Base-by-base conservation (phyloP, 2,113 vertebrate genomes). In the Phyllostomus discolor region DNA sequence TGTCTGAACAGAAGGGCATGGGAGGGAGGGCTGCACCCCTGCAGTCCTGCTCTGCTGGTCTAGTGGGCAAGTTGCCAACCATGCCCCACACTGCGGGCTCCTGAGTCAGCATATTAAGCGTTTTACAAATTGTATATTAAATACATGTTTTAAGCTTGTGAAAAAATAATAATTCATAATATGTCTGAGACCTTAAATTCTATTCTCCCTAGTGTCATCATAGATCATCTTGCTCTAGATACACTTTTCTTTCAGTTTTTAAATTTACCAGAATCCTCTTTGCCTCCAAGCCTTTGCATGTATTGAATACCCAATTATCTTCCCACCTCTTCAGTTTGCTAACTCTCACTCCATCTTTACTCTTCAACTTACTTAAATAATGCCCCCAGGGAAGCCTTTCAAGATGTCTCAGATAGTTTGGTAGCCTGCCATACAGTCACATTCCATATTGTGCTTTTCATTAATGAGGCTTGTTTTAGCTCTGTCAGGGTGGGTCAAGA, bases 121-220 rank as follows among this genome's bases (percentile, higher is more conserved):
- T 98, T 99, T 99, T 99, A 98, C 98, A 98, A 98, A 98, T 98
- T 97, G 98, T 98, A 99, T 98, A 98, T 98, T 98, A 98, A 99
- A 99, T 98, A 98, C 98, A 98, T 98, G 98, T 98, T 98, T 98
- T 98, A 98, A 98, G 98, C 98, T 99, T 98, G 98, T 98, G 95
- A 97, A 22, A 54, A 59, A 59, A 59, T 24, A 59, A 59, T 59
- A 59, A 59, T 59, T 24, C 22, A 59, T n/a, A 33, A 46, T 24
- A 46, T 19, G 22, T 64, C 24, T 64, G 31, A 50, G 33, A 64
- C 20, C 24, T 62, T 62, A 83, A 38, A 38, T 48, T 48, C 33
- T 31, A 11, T 75, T 46, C 26, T 92, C 26, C 54, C 38, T 22
- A 16, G 31, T 72, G 41, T 62, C 52, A 62, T 28, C 52, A 48